Percentiles rank a stretch among this genome's conserved stretches.
These are phyloP conservation scores for Aproaerema taeniolella DNA, from an alignment of 2,888 invertebrate genomes.

Conservation along the genomic window DNA sequence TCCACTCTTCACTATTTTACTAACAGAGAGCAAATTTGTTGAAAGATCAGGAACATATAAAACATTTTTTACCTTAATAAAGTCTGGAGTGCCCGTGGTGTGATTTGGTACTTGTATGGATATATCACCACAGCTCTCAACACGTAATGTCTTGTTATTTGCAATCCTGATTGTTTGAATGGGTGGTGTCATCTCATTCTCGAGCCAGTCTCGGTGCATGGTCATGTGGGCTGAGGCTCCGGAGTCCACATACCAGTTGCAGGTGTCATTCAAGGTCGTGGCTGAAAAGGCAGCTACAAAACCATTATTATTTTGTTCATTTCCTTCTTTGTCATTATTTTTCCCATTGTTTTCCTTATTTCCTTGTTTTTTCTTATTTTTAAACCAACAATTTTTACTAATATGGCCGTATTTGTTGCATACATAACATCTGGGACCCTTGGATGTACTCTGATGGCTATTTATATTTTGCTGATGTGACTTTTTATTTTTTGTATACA, in stretches of 20 bases:
- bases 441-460: neutral
- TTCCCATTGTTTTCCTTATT: neutral
- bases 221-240: conserved; percentile 25
- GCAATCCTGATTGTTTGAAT: conserved; percentile 20
- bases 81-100: conserved; percentile 6
- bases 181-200: conserved; percentile 15
- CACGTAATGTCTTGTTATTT: conserved; percentile 16
- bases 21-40: conserved; percentile 18
- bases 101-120: conserved; percentile 8
- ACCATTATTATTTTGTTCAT: too few relatives aligned
- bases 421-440: conserved; percentile 13
- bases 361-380: conserved; percentile 1
- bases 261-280: neutral
- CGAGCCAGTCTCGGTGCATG: conserved; percentile 17
- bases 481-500: neutral
- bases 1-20: conserved; percentile 15
- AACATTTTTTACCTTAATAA: conserved; percentile 15
- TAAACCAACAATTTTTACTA: conserved; percentile 12
- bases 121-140: conserved; percentile 19
- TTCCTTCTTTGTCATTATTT: too few relatives aligned
- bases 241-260: conserved; percentile 21
- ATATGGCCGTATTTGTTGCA: conserved; percentile 19
- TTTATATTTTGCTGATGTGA: neutral
- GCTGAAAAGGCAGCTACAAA: conserved; percentile 21
- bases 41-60: conserved; percentile 19